Evolutionary conservation across 2,797 vertebrate genomes (phyloP), one percentile per base, ranked within the genome.

Genomic region (Platalea minor): DNA sequence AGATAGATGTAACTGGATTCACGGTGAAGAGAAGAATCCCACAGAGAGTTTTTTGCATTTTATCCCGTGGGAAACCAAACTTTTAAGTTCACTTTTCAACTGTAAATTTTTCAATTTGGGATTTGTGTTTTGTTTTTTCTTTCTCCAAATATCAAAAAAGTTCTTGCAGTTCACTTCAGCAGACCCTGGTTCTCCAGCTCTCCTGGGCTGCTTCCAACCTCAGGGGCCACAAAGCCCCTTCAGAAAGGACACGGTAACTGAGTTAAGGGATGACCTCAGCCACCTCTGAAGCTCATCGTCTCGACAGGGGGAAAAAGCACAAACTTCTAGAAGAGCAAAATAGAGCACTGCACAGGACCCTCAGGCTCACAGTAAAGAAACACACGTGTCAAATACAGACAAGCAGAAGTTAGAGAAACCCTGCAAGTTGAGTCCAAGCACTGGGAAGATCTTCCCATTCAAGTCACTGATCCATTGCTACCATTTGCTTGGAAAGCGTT

Each of bases 181-280:
- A 70, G 35, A 37, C 4, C 5, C 17, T 28, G 6, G 14, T 48
- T 67, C 39, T 33, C 20, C 63, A 93, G 15, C 19, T 54, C 8
- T 63, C 51, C 39, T 50, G 24, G 19, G 12, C 60, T 89, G 48
- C 57, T 41, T 51, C 5, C 26, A 79, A 11, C 21, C 33, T 51
- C 46, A 43, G 18, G 59, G 43, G 69, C 5, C 3, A 13, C 51
- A 33, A 51, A 80, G 20, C 41, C 17, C 25, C 20, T 39, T 63
- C 51, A 26, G 26, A 43, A 35, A 85, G 20, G 11, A 39, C 7
- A 9, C 0, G 0, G 24, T 0, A 31, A 39, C 33, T 61, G 64
- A 23, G 50, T 64, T 9, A 29, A 70, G 45, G 68, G 31, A 23
- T 21, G 0, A 28, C 21, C 75, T 64, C 13, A 14, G n/a, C 31